Percentiles rank a stretch among this genome's conserved stretches.
phyloP scores from a whole-genome alignment of 1,140 invertebrate genomes.

The Rhynchophorus ferrugineus region DNA sequence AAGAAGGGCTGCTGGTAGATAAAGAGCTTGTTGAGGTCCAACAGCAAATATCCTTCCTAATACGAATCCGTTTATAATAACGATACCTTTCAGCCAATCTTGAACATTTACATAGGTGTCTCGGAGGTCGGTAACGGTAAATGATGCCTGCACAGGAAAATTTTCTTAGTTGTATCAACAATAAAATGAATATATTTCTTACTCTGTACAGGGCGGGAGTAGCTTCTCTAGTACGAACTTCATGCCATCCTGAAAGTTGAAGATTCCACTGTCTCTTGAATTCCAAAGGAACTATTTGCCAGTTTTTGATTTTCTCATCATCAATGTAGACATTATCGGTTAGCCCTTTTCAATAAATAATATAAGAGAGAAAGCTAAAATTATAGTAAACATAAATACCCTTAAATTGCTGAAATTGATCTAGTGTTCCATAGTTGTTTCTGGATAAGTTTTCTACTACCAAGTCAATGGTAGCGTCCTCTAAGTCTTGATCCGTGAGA shows the following conservation, averaged over 20 bases:
- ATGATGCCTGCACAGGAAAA: neutral
- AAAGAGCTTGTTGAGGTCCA: conserved; percentile 53
- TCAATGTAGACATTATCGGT: conserved; percentile 43
- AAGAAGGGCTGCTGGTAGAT: conserved; percentile 50
- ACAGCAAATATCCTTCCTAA: conserved; percentile 49
- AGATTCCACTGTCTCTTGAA: conserved; percentile 43
- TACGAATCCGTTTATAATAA: conserved; percentile 59
- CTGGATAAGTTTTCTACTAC: conserved; percentile 54
- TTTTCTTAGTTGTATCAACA: neutral
- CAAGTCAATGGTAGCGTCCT: conserved; percentile 43
- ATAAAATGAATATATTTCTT: neutral
- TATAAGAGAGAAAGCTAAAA: no score
- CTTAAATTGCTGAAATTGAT: conserved; percentile 44
- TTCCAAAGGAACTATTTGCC: conserved; percentile 48
- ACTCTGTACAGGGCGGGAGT: conserved; percentile 35
- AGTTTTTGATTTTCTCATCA: conserved; percentile 38
- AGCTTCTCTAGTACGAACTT: conserved; percentile 1
- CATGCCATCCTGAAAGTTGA: conserved; percentile 18
- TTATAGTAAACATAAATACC: conserved; percentile 33
- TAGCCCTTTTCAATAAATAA: conserved; percentile 44
- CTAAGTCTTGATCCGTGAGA: conserved; percentile 21
- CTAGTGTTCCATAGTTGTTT: conserved; percentile 46
- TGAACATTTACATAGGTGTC: conserved; percentile 41
- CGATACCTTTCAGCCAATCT: conserved; percentile 49
- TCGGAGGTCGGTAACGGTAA: conserved; percentile 17